These are phyloP conservation scores for Drosophila neutralis DNA, from an alignment of 2,888 invertebrate species.

Conservation along the genomic window DNA sequence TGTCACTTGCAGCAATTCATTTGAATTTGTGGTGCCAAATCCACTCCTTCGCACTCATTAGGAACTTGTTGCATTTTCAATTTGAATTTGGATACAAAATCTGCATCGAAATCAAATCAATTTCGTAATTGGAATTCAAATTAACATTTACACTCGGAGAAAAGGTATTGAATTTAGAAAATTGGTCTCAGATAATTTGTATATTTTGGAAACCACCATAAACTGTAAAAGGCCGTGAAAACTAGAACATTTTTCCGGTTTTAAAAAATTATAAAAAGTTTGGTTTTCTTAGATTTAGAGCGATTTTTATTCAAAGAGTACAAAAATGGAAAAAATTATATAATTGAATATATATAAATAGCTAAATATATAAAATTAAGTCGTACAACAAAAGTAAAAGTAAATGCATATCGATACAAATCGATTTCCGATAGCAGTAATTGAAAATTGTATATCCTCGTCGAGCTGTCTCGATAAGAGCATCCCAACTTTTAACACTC, in stretches of 20 bases:
- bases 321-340: background rate
- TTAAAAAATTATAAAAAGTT: no score
- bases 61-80: conserved; percentile 71
- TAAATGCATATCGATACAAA: background rate
- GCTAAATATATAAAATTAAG: background rate
- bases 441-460: background rate
- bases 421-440: background rate
- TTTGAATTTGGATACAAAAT: conserved; percentile 7
- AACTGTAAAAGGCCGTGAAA: no score
- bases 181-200: no score
- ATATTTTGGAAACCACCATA: no score
- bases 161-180: no score
- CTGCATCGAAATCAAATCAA: background rate
- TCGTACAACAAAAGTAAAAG: background rate
- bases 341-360: background rate
- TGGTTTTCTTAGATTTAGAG: no score
- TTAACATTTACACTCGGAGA: background rate
- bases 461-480: background rate
- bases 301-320: background rate
- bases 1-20: conserved; percentile 62
- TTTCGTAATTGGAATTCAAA: background rate
- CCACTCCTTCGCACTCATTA: conserved; percentile 50
- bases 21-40: conserved; percentile 1
- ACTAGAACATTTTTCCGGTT: no score
- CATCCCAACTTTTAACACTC: background rate